Evolutionary conservation across 2,797 vertebrate genomes (phyloP).

Genomic region (Alcedo atthis): DNA sequence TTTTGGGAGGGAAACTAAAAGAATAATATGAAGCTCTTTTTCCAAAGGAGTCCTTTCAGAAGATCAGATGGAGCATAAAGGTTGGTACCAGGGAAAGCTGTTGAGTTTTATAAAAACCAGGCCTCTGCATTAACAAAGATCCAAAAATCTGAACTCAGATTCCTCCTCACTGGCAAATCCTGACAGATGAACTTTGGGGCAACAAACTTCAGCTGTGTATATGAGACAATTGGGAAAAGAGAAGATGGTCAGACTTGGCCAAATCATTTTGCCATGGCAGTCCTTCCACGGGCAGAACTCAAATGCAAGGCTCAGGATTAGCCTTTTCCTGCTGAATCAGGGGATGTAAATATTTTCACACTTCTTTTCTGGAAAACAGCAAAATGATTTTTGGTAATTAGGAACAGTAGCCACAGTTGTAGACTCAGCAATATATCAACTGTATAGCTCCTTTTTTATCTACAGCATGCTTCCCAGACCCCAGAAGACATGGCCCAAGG

Average conservation of each 20-base stretch:
- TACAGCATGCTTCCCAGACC: slow-evolving; percentile 10
- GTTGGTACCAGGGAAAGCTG: neutral
- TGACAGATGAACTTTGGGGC: neutral
- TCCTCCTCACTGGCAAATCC: neutral
- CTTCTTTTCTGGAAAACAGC: slow-evolving; percentile 26
- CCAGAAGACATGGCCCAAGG: neutral
- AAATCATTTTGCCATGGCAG: slow-evolving; percentile 39
- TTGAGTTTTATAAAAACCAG: neutral
- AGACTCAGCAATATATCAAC: slow-evolving; percentile 34
- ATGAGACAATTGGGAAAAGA: neutral
- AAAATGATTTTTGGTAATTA: neutral
- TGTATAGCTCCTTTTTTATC: neutral
- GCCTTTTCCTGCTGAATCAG: slow-evolving; percentile 32
- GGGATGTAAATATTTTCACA: slow-evolving; percentile 34
- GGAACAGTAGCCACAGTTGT: slow-evolving; percentile 40
- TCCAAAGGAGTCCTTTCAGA: neutral
- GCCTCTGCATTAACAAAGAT: neutral
- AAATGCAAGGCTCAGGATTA: neutral
- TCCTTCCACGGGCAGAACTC: neutral
- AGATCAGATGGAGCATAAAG: neutral
- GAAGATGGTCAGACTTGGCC: neutral
- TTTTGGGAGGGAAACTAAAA: neutral
- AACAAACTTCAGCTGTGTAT: neutral
- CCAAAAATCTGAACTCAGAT: neutral
- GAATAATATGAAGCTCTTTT: neutral